These are phyloP conservation scores for Mesembrinibis cayennensis DNA, from an alignment of 2,113 vertebrate species.

Conservation along the genomic window DNA sequence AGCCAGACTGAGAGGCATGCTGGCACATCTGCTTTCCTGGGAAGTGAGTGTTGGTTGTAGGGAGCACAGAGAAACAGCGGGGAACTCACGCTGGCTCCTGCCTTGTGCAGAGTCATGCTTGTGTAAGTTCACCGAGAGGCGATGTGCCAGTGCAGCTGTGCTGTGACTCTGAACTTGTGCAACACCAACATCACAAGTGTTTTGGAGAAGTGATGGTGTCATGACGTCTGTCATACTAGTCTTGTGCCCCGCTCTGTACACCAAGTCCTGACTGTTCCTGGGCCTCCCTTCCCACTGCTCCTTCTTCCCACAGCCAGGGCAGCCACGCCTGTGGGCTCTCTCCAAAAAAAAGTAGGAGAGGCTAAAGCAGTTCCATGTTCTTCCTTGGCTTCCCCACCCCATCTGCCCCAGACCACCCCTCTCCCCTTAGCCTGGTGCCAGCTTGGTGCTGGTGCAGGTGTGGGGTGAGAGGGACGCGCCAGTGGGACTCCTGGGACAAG, in stretches of 20 bases:
- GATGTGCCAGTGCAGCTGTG: not conserved
- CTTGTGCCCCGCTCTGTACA: not conserved
- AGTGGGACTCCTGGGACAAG: not conserved
- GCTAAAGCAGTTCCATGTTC: not conserved
- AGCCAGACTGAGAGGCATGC: not conserved
- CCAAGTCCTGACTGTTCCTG: not conserved
- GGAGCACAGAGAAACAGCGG: not conserved
- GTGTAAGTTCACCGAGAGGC: not conserved
- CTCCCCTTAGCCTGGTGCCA: not conserved
- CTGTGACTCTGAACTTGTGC: not conserved
- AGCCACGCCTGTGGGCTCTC: not conserved
- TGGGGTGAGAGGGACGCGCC: not conserved
- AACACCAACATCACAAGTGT: not conserved
- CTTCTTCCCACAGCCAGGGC: not conserved
- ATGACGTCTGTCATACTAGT: not conserved
- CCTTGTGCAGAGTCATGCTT: not conserved
- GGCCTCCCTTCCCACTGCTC: not conserved
- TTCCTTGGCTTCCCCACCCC: not conserved
- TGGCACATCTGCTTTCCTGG: not conserved
- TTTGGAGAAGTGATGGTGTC: not conserved
- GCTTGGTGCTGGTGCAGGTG: not conserved
- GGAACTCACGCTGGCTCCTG: not conserved
- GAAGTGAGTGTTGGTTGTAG: not conserved
- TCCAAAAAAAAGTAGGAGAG: not conserved
- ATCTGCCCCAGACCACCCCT: not conserved